Evolutionary conservation across 2,113 vertebrate genomes (phyloP), one percentile per base, ranked within the genome.

Genomic region (Phalacrocorax carbo): DNA sequence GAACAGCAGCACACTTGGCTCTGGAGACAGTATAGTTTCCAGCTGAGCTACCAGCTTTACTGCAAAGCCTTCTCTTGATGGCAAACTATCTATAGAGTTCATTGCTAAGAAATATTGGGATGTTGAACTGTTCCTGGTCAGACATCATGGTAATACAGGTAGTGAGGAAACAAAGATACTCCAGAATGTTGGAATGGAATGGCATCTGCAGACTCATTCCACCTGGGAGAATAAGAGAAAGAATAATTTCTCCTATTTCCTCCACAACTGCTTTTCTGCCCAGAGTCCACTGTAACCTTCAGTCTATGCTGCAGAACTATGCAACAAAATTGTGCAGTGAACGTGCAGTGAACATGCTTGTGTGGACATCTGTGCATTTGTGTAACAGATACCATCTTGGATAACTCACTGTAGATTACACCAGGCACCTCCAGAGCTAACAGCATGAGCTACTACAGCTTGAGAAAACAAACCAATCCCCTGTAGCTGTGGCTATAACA

Each of bases 381-480:
- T 91, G 77, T 84, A 95, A 95, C 88, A 94, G 96, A 95, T 88
- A 88, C 86, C 76, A 96, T 92, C 82, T 91, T 95, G 92, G 90
- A 71, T 95, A 96, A 79, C 88, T 68, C 48, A 36, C 76, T 86
- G 88, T 87, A 64, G 88, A 65, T 95, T 94, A 91, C 40, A 95
- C 92, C 49, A 58, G 91, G 91, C 95, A 94, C 94, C 91, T 95
- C 94, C 66, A 89, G 96, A 95, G 91, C 86, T 89, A 96, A 95
- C 96, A 97, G 95, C 94, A 82, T 93, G 95, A 95, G 78, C 91
- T 89, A 86, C 93, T 95, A 90, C 71, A 80, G 85, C 90, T 73
- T 96, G 95, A 94, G 92, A 89, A 95, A 97, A 94, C 92, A 97
- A 97, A 91, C 92, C 93, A 96, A 76, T 86, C 86, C 49, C 95